Evolutionary conservation across 2,888 invertebrate species (phyloP), one percentile per base, ranked within the genome.

Genomic region (Aporophyla lueneburgensis): DNA sequence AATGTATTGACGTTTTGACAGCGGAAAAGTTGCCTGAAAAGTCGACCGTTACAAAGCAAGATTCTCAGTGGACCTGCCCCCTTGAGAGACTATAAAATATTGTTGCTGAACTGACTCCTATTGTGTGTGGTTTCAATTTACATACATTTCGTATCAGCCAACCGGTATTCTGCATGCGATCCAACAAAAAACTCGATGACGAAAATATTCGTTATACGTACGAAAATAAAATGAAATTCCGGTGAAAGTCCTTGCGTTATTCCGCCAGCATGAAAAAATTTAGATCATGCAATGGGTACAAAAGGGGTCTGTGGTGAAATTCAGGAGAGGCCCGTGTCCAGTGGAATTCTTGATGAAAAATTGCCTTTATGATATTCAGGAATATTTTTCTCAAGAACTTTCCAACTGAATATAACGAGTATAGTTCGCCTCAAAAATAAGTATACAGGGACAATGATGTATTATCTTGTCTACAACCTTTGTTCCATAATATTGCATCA

Each of bases 171-270:
- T n/a, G 46, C 40, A 43, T 65, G 68, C 65, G 54, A 46, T 46
- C 24, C 5, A 19, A 24, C 46, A 46, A 72, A 54, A 54, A 62
- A 54, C 40, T 49, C 33, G 27, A 63, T 51, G 75, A 16, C 53
- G n/a, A 75, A 72, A 77, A 72, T 74, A 49, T 76, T 76, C 46
- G 27, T 2, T 49, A n/a, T 62, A 69, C 21, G 21, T 21, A 69
- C 21, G 43, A 5, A 59, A 65, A 80, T 78, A 61, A 71, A 80
- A 78, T 68, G 10, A 58, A 86, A 73, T 72, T 59, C 53, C 67
- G 6, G 1, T 6, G 12, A 21, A 19, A 56, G n/a, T 49, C 67
- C 63, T 61, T 24, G 66, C 51, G 49, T 80, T 78, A 77, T 78
- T 81, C 16, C 33, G 43, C 58, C 9, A 54, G 14, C 61, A 49